Evolutionary conservation across 1,140 invertebrate genomes (phyloP), one percentile per base, ranked within the genome.

Genomic region (Lasaia peninsularis): DNA sequence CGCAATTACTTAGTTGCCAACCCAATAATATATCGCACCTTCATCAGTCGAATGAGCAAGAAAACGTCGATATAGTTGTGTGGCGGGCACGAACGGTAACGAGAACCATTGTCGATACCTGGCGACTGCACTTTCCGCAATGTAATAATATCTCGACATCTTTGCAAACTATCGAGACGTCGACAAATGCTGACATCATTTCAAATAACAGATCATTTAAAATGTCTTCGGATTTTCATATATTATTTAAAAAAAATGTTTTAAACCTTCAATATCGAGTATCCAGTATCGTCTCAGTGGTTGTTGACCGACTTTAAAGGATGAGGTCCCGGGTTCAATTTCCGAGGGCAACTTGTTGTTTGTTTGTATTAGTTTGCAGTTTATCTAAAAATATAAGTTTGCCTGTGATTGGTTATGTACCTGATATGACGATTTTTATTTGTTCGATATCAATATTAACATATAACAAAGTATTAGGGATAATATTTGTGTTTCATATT

Each of bases 181-280:
- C 40, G 44, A 48, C 44, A 48, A 48, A 48, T 20, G 44, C 44
- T 48, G 44, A 48, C 44, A 48, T 18, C 20, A 48, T 48, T 48
- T 48, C 44, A 21, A 48, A 20, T 21, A 48, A 21, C 18, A 48
- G 40, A 48, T 21, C 10, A 48, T 11, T 48, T 48, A n/a, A 6
- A 21, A 48, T 48, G 16, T 48, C 40, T n/a, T 4, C 8, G 16
- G 40, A 10, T 11, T 20, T 48, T 48, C 5, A 18, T 20, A 14
- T 20, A 4, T 18, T 11, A 18, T 18, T 44, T 14, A 48, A n/a
- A 48, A 18, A 9, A 18, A 9, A 40, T 40, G 7, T 40, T 18
- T 37, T n/a, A 40, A 35, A n/a, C 3, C n/a, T 35, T 35, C 12
- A 35, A 4, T 35, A 33, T 33, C n/a, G n/a, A n/a, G n/a, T n/a